phyloP scores from a whole-genome alignment of 2,888 invertebrate genomes.

The Harpalus rubripes region DNA sequence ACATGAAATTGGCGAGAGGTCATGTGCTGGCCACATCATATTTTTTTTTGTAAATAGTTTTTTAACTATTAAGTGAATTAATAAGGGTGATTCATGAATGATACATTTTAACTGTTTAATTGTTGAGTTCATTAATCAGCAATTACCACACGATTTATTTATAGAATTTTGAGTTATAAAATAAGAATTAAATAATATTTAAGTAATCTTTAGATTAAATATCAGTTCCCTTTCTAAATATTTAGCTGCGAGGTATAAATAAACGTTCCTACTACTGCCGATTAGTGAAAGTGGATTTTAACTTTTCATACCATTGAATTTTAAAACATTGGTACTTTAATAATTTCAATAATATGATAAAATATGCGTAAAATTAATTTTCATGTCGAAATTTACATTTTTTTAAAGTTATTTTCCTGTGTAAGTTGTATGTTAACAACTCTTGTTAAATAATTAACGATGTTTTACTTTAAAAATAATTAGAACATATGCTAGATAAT shows the following conservation, averaged over 20 bases:
- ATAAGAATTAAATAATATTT: too few relatives aligned
- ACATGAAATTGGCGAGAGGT: too few relatives aligned
- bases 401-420: neutral
- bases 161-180: too few relatives aligned
- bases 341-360: neutral
- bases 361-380: neutral
- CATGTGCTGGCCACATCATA: too few relatives aligned
- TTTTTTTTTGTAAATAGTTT: too few relatives aligned
- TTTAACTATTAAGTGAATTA: too few relatives aligned
- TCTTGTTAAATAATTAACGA: neutral
- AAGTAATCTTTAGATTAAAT: too few relatives aligned
- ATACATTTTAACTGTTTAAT: too few relatives aligned
- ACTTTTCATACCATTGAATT: neutral
- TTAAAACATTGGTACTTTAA: neutral
- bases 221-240: too few relatives aligned
- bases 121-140: too few relatives aligned
- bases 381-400: neutral
- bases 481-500: neutral
- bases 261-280: neutral
- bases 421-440: neutral
- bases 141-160: too few relatives aligned
- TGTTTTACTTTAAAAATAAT: neutral
- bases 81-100: too few relatives aligned
- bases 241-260: neutral
- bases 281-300: neutral